Base-by-base conservation (phyloP, 1,140 invertebrate species). In the Drosophila bipectinata region DNA sequence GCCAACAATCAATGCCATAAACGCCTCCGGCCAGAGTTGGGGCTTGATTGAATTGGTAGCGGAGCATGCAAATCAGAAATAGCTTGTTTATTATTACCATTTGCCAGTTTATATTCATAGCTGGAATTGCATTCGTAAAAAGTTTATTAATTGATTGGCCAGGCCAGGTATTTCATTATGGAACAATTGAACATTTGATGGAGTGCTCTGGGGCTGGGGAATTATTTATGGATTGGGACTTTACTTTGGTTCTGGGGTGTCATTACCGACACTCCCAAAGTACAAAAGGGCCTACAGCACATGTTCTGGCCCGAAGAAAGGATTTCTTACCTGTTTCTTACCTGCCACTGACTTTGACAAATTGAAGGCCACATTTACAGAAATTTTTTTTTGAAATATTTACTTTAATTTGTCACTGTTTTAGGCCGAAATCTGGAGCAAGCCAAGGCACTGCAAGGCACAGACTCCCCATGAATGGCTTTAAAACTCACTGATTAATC, bases 291-390 rank as follows among this genome's bases (percentile, higher is more conserved):
- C 59, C 51, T 52, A 41, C 10, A 12, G 18, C 45, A 39, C 44
- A 34, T 52, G 14, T 52, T 15, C 4, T 12, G 47, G 47, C 5
- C 45, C 2, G 21, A 54, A 41, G 41, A 58, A 32, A 8, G 10
- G 54, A 32, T 45, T 56, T 62, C 56, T 64, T 77, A 53, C 57
- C 60, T 77, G 52, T 12, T 12, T 14, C 10, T 58, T 60, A 18
- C 18, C 18, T 81, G 81, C 30, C 56, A 28, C 55, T 60, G 81
- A 84, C 82, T 77, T 81, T 84, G 82, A 84, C 81, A 85, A 80
- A 85, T 77, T 58, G 81, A 64, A 52, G 58, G 51, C 71, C 57
- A 62, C 54, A 81, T 77, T 61, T 55, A 55, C 28, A 48, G 59
- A 41, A 49, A 53, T 48, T 58, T 57, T 49, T 28, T 28, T 58